phyloP scores from a whole-genome alignment of 2,113 vertebrate genomes.

The Heliornis fulica region DNA sequence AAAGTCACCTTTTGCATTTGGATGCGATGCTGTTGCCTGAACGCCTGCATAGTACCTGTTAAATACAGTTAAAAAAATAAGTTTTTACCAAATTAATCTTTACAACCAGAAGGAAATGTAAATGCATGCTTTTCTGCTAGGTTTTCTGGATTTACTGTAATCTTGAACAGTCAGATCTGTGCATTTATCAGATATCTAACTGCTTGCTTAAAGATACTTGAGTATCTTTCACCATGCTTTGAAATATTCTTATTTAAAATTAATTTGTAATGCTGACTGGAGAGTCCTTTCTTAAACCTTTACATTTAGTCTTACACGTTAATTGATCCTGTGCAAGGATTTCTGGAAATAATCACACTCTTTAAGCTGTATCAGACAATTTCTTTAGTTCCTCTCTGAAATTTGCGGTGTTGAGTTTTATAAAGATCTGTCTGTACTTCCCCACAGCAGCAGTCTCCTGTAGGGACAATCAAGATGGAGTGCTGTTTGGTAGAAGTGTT shows the following conservation, averaged over 20 bases:
- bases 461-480: rapidly evolving
- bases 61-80: neutral
- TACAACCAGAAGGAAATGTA: neutral
- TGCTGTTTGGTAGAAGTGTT: neutral
- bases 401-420: neutral
- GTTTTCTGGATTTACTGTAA: neutral
- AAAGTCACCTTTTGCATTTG: neutral
- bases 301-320: neutral
- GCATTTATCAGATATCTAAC: neutral
- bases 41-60: neutral
- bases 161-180: neutral
- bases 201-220: neutral
- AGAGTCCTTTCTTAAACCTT: neutral
- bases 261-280: neutral
- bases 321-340: neutral
- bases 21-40: neutral
- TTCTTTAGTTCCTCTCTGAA: neutral
- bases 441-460: rapidly evolving
- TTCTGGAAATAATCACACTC: neutral
- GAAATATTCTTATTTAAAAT: neutral
- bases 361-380: neutral
- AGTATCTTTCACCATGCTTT: neutral
- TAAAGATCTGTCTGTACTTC: neutral
- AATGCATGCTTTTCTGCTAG: neutral
- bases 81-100: neutral